phyloP scores from a whole-genome alignment of 2,113 vertebrate species.

The Merops nubicus region DNA sequence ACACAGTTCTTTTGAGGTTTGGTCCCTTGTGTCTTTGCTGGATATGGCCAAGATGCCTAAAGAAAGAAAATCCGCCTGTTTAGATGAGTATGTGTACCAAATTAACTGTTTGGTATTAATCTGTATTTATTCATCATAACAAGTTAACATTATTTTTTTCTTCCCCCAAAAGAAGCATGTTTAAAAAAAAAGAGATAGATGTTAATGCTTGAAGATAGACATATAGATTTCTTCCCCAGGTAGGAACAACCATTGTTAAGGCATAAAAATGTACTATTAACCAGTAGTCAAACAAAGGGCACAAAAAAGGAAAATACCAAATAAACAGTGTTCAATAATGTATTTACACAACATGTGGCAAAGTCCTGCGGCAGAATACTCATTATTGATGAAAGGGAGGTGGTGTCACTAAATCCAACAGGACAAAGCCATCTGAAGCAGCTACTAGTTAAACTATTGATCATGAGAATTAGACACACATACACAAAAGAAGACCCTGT shows the following conservation, averaged over 20 bases:
- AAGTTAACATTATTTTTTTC: not conserved
- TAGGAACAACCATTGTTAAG: not conserved
- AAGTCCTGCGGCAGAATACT: not conserved
- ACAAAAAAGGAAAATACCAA: not conserved
- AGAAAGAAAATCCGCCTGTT: not conserved
- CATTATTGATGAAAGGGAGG: not conserved
- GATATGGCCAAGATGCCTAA: not conserved
- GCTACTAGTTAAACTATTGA: not conserved
- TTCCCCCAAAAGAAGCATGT: not conserved
- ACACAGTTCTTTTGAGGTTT: not conserved
- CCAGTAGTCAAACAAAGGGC: not conserved
- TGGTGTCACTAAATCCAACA: conserved; percentile 5
- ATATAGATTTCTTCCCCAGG: not conserved
- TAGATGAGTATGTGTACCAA: not conserved
- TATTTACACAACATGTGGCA: not conserved
- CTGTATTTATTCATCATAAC: not conserved
- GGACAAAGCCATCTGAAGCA: not conserved
- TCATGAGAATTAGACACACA: not conserved
- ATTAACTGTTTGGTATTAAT: not conserved
- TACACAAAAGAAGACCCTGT: not conserved
- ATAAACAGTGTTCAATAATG: not conserved
- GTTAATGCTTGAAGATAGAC: not conserved
- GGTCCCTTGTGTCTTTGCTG: not conserved
- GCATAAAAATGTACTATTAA: not conserved
- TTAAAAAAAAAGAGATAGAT: not conserved